Percentiles rank a stretch among this genome's conserved stretches.
Conservation (phyloP, 2,888 invertebrate genomes). For the Lepidonotus clava region DNA sequence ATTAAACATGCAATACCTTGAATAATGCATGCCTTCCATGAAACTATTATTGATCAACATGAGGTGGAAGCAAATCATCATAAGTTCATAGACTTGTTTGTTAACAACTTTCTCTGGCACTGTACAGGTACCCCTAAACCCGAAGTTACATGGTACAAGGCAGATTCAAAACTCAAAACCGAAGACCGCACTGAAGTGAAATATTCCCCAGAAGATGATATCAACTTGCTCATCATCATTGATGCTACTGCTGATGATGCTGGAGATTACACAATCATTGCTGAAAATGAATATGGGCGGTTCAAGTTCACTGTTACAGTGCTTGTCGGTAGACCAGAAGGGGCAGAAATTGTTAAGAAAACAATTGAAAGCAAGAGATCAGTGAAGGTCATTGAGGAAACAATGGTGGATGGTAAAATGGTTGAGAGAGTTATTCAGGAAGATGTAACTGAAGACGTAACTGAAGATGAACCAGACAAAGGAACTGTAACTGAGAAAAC, state of each 20-base stretch:
- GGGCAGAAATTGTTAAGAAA: constrained; percentile 33
- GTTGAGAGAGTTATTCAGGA: neutral
- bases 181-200: constrained; percentile 16
- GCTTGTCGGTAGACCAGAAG: constrained; percentile 44
- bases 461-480: neutral
- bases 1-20: too few relatives aligned
- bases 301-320: constrained; percentile 68
- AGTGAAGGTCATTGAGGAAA: constrained; percentile 25
- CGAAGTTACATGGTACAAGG: constrained; percentile 54
- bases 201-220: constrained; percentile 59
- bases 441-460: neutral
- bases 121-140: constrained; percentile 51
- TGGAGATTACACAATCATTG: constrained; percentile 71
- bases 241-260: constrained; percentile 67
- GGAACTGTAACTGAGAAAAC: neutral
- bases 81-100: too few relatives aligned
- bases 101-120: constrained; percentile 18
- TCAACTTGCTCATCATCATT: constrained; percentile 67
- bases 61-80: too few relatives aligned
- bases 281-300: constrained; percentile 69
- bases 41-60: too few relatives aligned
- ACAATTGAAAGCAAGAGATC: neutral
- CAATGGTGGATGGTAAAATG: constrained; percentile 8
- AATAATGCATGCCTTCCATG: too few relatives aligned
- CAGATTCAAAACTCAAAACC: neutral